Conservation (phyloP, 2,113 vertebrate species). For the Sapajus apella region DNA sequence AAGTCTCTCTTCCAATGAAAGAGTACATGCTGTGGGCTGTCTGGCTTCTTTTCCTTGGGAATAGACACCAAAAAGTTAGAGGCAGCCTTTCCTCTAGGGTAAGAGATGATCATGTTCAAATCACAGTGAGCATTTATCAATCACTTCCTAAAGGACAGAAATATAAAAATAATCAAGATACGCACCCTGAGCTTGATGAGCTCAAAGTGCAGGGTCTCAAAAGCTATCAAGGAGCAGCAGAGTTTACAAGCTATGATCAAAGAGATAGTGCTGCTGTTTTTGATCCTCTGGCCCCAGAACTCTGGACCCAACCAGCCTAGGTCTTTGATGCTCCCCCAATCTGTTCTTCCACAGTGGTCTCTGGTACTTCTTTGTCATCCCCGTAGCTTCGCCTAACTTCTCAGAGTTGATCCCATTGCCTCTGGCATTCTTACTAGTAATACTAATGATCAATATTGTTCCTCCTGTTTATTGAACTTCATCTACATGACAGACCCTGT, state of each 20-base stretch:
- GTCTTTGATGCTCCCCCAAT: neutral
- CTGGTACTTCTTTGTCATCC: neutral
- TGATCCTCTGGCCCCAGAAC: neutral
- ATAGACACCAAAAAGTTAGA: neutral
- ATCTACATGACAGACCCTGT: neutral
- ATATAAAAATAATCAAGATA: neutral
- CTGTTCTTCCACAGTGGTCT: neutral
- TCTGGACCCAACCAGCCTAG: neutral
- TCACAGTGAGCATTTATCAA: neutral
- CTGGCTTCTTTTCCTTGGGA: neutral
- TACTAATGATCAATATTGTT: neutral
- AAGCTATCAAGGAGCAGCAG: neutral
- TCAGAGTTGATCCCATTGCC: neutral
- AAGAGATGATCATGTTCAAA: neutral
- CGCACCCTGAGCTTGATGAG: neutral
- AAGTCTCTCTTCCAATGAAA: neutral
- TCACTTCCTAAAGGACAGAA: neutral
- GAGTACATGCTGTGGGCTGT: neutral
- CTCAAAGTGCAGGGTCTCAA: neutral
- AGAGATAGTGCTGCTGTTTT: neutral
- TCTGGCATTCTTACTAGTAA: neutral
- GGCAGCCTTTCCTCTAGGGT: neutral
- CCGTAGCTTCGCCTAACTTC: neutral
- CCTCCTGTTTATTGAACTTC: neutral
- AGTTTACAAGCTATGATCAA: neutral